Percentiles rank a stretch among this genome's conserved stretches.
Conservation (phyloP, 2,113 vertebrate genomes). For the Collichthys lucidus region DNA sequence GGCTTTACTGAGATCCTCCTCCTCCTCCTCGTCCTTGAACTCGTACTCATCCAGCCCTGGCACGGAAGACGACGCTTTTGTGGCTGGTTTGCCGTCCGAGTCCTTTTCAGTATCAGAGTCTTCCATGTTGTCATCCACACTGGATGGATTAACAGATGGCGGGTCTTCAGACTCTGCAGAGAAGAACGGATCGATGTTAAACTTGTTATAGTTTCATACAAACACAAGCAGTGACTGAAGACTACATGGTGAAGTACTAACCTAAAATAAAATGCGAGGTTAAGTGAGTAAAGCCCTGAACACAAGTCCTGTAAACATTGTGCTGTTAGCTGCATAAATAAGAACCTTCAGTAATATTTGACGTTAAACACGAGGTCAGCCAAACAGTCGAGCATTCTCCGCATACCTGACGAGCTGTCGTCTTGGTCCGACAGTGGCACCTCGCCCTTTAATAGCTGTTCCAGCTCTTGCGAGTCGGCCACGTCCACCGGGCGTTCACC, state of each 20-base stretch:
- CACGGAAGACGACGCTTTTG: slow-evolving; percentile 87
- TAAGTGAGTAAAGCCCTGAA: neutral
- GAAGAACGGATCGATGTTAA: slow-evolving; percentile 17
- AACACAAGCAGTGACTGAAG: no score
- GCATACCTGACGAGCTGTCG: slow-evolving; percentile 93
- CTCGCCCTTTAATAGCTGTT: slow-evolving; percentile 93
- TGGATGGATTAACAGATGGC: slow-evolving; percentile 95
- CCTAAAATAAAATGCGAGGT: neutral
- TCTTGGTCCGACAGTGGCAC: slow-evolving; percentile 93
- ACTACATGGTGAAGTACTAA: no score
- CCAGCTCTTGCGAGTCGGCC: slow-evolving; percentile 96
- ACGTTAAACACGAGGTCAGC: neutral
- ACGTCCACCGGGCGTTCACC: slow-evolving; percentile 98
- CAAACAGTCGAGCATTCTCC: neutral
- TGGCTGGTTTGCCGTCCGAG: slow-evolving; percentile 86
- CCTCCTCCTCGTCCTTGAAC: slow-evolving; percentile 94
- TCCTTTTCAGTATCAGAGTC: slow-evolving; percentile 96
- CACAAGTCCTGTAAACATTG: neutral
- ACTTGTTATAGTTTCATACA: neutral
- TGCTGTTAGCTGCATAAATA: neutral
- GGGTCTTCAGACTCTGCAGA: slow-evolving; percentile 93
- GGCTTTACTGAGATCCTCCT: slow-evolving; percentile 91
- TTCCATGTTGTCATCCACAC: slow-evolving; percentile 92
- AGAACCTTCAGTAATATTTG: neutral
- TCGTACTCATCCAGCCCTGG: slow-evolving; percentile 96